A percentile compares a stretch with the other conserved stretches of the same genome.
Conservation (phyloP, 2,888 invertebrate species). For the Caradrina kadenii region DNA sequence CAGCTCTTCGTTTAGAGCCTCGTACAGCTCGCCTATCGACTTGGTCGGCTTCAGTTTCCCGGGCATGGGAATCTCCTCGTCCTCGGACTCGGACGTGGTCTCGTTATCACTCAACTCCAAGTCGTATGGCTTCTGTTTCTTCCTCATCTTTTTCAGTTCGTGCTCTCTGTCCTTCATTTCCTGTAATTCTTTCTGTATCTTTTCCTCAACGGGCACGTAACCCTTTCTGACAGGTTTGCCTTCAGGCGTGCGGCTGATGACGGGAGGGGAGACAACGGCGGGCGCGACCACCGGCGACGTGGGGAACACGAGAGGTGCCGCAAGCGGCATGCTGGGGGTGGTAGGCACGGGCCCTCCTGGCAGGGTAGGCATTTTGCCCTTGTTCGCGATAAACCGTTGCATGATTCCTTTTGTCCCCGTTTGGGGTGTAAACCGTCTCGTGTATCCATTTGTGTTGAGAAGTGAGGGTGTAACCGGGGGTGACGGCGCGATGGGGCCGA, state of each 20-base stretch:
- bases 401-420: constrained; percentile 94
- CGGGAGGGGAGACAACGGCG: constrained; percentile 76
- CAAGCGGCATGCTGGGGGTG: constrained; percentile 70
- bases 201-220: constrained; percentile 96
- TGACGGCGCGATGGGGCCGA: constrained; percentile 82
- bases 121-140: constrained; percentile 91
- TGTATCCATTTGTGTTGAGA: constrained; percentile 87
- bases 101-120: constrained; percentile 91
- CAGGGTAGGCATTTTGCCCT: constrained; percentile 91
- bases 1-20: constrained; percentile 88
- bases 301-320: constrained; percentile 79
- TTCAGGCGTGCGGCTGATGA: constrained; percentile 90
- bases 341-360: constrained; percentile 76
- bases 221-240: constrained; percentile 93
- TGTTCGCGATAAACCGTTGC: constrained; percentile 95
- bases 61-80: constrained; percentile 91
- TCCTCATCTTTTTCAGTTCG: constrained; percentile 93
- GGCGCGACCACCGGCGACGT: constrained; percentile 76
- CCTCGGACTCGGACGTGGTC: constrained; percentile 89
- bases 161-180: constrained; percentile 96
- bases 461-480: constrained; percentile 80
- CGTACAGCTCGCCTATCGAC: constrained; percentile 93
- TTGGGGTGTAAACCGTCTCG: constrained; percentile 92
- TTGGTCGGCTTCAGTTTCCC: constrained; percentile 92
- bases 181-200: constrained; percentile 96